Conservation (phyloP, 2,797 vertebrate genomes). For the Coracias cyanogaster region DNA sequence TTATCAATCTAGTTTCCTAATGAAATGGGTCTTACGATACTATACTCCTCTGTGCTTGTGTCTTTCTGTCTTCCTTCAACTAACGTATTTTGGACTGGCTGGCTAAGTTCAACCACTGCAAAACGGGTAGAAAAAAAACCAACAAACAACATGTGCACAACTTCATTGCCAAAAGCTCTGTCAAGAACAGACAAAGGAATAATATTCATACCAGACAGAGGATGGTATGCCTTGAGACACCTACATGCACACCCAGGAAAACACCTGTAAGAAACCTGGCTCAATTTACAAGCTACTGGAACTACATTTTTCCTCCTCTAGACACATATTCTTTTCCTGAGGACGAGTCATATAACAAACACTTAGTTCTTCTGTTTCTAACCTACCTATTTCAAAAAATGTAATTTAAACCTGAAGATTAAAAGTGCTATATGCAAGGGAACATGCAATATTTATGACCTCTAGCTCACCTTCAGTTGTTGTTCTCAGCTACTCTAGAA, state of each 20-base stretch:
- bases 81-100: not conserved
- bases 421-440: not conserved
- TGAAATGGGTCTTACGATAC: not conserved
- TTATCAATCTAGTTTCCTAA: not conserved
- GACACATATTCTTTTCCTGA: not conserved
- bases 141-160: not conserved
- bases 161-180: not conserved
- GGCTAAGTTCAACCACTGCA: not conserved
- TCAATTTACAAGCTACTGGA: not conserved
- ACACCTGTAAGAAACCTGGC: not conserved
- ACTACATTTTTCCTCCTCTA: not conserved
- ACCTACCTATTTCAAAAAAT: not conserved
- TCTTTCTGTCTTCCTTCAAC: not conserved
- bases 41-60: not conserved
- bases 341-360: not conserved
- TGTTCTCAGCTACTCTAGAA: not conserved
- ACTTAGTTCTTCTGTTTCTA: not conserved
- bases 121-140: not conserved
- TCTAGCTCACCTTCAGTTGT: not conserved
- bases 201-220: not conserved
- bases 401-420: not conserved
- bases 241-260: not conserved
- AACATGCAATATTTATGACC: not conserved
- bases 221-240: not conserved
- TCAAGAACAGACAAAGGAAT: not conserved